phyloP scores from a whole-genome alignment of 2,888 invertebrate species.

The Andrena trimmerana region DNA sequence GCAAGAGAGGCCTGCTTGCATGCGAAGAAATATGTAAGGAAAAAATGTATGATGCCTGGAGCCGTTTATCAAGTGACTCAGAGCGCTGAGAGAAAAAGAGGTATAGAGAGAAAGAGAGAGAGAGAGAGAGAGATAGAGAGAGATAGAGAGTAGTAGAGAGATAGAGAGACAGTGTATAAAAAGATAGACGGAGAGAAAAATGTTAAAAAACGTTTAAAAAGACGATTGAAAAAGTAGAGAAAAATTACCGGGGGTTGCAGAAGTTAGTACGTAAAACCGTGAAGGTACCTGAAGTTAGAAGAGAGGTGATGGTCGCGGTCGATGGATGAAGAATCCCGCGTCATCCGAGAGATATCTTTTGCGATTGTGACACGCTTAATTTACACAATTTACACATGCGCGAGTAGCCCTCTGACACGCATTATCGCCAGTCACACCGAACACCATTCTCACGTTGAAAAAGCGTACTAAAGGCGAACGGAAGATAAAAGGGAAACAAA shows the following conservation, averaged over 20 bases:
- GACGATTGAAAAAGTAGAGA: slow-evolving; percentile 62
- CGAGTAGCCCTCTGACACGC: slow-evolving; percentile 76
- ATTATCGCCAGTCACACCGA: slow-evolving; percentile 69
- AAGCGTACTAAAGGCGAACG: slow-evolving; percentile 57
- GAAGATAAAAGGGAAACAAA: slow-evolving; percentile 17
- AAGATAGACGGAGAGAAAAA: slow-evolving; percentile 73
- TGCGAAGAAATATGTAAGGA: slow-evolving; percentile 77
- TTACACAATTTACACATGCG: slow-evolving; percentile 80
- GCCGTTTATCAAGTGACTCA: slow-evolving; percentile 79
- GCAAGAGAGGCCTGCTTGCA: slow-evolving; percentile 70
- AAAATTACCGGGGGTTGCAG: slow-evolving; percentile 65
- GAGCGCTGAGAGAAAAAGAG: slow-evolving; percentile 70
- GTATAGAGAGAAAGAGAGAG: slow-evolving; percentile 59
- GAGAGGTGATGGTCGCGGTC: slow-evolving; percentile 60
- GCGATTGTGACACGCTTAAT: slow-evolving; percentile 73
- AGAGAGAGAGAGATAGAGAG: slow-evolving; percentile 63
- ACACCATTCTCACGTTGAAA: slow-evolving; percentile 69
- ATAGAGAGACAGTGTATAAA: slow-evolving; percentile 51
- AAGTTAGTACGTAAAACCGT: slow-evolving; percentile 67
- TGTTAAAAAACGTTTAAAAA: slow-evolving; percentile 68
- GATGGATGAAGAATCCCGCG: slow-evolving; percentile 71
- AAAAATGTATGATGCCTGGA: slow-evolving; percentile 68
- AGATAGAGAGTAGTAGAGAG: slow-evolving; percentile 54
- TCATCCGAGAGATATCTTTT: slow-evolving; percentile 64
- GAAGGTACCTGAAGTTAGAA: slow-evolving; percentile 75